A percentile compares a stretch with the other conserved stretches of the same genome.
These are phyloP conservation scores for Caenorhabditis briggsae DNA, from an alignment of 1,140 invertebrate genomes.

Conservation along the genomic window DNA sequence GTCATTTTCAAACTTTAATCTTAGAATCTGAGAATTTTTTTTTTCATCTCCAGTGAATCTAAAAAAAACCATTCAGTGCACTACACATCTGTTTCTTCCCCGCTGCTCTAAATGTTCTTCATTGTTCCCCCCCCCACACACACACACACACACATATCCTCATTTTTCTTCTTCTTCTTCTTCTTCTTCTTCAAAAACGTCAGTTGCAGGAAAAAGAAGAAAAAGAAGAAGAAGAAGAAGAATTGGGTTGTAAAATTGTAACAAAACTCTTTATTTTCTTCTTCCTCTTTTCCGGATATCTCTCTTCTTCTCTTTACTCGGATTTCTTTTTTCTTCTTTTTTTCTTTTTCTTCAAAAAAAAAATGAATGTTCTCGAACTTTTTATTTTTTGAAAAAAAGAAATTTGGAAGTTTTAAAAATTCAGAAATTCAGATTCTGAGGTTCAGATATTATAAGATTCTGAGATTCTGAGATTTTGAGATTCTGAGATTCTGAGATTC, in stretches of 20 bases:
- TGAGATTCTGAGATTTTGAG: too few species aligned
- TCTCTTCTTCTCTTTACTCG: background rate
- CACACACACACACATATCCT: background rate
- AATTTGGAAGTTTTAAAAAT: too few species aligned
- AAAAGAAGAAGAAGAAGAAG: background rate
- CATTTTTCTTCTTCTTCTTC: conserved; percentile 7
- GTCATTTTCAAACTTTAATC: too few species aligned
- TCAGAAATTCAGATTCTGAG: too few species aligned
- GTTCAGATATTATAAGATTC: too few species aligned
- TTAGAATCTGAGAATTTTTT: too few species aligned
- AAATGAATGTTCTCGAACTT: too few species aligned
- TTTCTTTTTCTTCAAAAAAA: background rate
- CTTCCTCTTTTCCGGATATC: background rate
- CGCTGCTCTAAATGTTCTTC: background rate
- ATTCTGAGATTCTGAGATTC: too few species aligned
- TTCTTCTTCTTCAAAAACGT: background rate
- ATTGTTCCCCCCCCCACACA: background rate
- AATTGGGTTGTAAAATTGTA: conserved; percentile 25
- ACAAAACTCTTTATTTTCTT: conserved; percentile 16
- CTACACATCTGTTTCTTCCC: background rate
- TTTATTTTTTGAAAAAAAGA: too few species aligned
- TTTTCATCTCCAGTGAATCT: too few species aligned
- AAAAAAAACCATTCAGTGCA: too few species aligned
- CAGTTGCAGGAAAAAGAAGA: background rate
- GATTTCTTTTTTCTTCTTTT: conserved; percentile 3